phyloP scores from a whole-genome alignment of 2,888 invertebrate species.

The Tribolium freemani region DNA sequence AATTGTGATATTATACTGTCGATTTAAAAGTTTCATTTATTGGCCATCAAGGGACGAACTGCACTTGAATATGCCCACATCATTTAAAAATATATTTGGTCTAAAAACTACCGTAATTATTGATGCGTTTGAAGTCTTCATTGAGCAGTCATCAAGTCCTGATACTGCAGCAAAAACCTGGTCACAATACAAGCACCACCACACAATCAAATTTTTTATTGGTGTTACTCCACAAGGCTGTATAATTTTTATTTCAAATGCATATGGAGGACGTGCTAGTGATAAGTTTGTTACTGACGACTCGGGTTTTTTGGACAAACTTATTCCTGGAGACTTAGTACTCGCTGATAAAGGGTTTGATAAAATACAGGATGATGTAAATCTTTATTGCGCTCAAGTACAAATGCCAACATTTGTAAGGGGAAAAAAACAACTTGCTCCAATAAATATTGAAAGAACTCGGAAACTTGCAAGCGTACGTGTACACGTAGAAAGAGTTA shows the following conservation, averaged over 20 bases:
- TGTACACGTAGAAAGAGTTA: neutral
- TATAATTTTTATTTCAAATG: neutral
- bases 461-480: neutral
- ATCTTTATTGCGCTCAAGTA: neutral
- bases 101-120: neutral
- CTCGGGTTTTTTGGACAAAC: neutral
- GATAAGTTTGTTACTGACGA: neutral
- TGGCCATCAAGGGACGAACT: neutral
- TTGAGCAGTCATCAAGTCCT: neutral
- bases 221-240: neutral
- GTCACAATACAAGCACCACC: neutral
- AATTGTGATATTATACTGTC: neutral
- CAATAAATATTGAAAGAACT: neutral
- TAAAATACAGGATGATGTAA: neutral
- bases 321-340: neutral
- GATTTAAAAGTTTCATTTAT: neutral
- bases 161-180: neutral
- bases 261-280: neutral
- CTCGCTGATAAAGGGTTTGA: neutral
- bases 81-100: neutral
- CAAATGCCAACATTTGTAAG: neutral
- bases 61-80: neutral
- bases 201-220: neutral
- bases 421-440: neutral
- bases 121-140: neutral